These are phyloP conservation scores for Drosophila persimilis DNA, from an alignment of 1,140 invertebrate species.

Conservation along the genomic window DNA sequence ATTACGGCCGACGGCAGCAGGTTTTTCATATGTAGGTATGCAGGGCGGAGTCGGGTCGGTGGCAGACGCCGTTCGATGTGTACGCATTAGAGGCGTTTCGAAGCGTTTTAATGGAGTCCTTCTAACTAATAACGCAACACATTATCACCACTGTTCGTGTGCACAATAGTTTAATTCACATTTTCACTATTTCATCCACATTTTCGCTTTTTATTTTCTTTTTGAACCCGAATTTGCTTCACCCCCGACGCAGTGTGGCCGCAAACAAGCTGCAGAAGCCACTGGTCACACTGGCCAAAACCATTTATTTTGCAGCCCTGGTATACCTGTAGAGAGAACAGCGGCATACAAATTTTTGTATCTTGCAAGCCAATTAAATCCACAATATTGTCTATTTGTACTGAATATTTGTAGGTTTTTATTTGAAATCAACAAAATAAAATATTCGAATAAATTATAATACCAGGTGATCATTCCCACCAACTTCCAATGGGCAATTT, in stretches of 20 bases:
- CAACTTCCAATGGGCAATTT: background rate
- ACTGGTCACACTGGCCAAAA: slow-evolving; percentile 12
- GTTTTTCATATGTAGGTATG: slow-evolving; percentile 66
- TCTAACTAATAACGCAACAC: slow-evolving; percentile 20
- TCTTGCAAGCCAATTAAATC: too few relatives aligned
- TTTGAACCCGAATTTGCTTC: slow-evolving; percentile 43
- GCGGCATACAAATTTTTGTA: background rate
- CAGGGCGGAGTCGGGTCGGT: slow-evolving; percentile 44
- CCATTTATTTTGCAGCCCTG: slow-evolving; percentile 16
- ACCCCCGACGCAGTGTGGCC: slow-evolving; percentile 46
- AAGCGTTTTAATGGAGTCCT: slow-evolving; percentile 4
- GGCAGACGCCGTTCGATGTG: slow-evolving; percentile 25
- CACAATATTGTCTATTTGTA: too few relatives aligned
- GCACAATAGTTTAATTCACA: slow-evolving; percentile 37
- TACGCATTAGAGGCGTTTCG: slow-evolving; percentile 15
- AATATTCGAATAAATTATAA: too few relatives aligned
- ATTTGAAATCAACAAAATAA: too few relatives aligned
- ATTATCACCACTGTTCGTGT: slow-evolving; percentile 11
- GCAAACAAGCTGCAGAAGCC: background rate
- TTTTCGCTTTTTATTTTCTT: slow-evolving; percentile 49
- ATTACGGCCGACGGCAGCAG: slow-evolving; percentile 64
- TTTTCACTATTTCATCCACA: slow-evolving; percentile 64
- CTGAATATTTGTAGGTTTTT: too few relatives aligned
- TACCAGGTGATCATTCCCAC: too few relatives aligned
- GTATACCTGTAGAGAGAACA: too few relatives aligned